Evolutionary conservation across 2,888 invertebrate genomes (phyloP).

Genomic region (Mimas tiliae): DNA sequence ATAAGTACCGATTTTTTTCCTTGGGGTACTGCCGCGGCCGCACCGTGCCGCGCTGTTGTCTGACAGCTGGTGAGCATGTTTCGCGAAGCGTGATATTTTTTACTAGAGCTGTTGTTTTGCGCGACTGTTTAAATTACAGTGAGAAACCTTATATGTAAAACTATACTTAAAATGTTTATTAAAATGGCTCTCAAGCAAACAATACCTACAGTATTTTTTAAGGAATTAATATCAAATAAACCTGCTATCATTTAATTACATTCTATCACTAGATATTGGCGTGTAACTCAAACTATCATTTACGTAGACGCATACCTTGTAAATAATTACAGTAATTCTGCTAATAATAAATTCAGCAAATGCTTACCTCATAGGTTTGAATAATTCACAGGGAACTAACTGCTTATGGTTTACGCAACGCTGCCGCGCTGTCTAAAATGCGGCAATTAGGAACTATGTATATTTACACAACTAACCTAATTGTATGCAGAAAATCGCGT

Average conservation of each 20-base stretch:
- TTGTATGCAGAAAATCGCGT: constrained; percentile 10
- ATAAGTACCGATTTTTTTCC: constrained; percentile 39
- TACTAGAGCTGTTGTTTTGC: constrained; percentile 66
- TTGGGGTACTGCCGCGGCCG: constrained; percentile 30
- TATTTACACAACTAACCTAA: constrained; percentile 15
- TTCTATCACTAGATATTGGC: background rate
- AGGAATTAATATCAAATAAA: too few relatives aligned
- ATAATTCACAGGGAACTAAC: constrained; percentile 15
- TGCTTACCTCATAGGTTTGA: constrained; percentile 23
- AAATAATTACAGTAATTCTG: constrained; percentile 21
- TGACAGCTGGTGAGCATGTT: constrained; percentile 72
- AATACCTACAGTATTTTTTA: background rate
- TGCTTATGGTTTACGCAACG: constrained; percentile 43
- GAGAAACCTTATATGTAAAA: constrained; percentile 66
- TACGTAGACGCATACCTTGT: background rate
- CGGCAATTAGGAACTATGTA: constrained; percentile 40
- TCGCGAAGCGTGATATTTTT: constrained; percentile 78
- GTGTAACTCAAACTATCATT: constrained; percentile 2
- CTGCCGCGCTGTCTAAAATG: constrained; percentile 39
- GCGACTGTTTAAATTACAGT: constrained; percentile 71
- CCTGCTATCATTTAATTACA: background rate
- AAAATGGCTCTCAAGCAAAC: constrained; percentile 43
- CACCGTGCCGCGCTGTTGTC: constrained; percentile 38
- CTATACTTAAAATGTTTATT: constrained; percentile 44
- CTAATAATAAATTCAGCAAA: constrained; percentile 18